phyloP scores from a whole-genome alignment of 2,797 vertebrate species.

The Sebastes goodei region DNA sequence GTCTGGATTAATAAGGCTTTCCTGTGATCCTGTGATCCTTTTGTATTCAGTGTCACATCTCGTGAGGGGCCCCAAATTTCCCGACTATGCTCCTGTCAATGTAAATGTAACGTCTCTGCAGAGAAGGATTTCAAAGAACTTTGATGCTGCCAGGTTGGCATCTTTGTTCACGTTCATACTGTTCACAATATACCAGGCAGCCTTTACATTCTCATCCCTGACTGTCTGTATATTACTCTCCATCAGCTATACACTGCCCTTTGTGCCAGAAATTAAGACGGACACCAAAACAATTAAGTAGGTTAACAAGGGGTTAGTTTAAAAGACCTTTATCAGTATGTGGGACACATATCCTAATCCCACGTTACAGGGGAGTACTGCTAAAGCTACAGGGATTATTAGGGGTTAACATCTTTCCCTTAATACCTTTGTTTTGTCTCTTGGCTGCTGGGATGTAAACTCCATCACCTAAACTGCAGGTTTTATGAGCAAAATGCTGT shows the following conservation, averaged over 20 bases:
- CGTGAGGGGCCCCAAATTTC: slow-evolving; percentile 25
- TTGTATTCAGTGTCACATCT: slow-evolving; percentile 58
- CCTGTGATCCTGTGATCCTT: slow-evolving; percentile 42
- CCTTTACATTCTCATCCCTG: neutral
- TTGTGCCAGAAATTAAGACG: neutral
- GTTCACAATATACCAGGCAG: neutral
- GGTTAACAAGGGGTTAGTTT: slow-evolving; percentile 56
- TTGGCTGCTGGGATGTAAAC: slow-evolving; percentile 4
- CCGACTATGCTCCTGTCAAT: slow-evolving; percentile 20
- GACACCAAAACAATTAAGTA: slow-evolving; percentile 35
- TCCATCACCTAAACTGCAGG: neutral
- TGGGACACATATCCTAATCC: slow-evolving; percentile 53
- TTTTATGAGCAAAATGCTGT: neutral
- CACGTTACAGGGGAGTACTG: slow-evolving; percentile 14
- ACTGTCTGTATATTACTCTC: neutral
- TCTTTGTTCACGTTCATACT: neutral
- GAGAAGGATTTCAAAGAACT: slow-evolving; percentile 7
- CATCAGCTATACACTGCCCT: neutral
- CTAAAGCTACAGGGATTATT: slow-evolving; percentile 37
- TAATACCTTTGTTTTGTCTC: slow-evolving; percentile 44
- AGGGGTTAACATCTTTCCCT: slow-evolving; percentile 12
- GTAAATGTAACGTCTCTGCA: slow-evolving; percentile 14
- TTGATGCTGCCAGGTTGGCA: neutral
- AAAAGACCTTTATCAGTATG: slow-evolving; percentile 23
- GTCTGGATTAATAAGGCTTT: slow-evolving; percentile 46